Percentiles rank a stretch among this genome's conserved stretches.
phyloP scores from a whole-genome alignment of 2,888 invertebrate species.

The Neoaliturus tenellus region DNA sequence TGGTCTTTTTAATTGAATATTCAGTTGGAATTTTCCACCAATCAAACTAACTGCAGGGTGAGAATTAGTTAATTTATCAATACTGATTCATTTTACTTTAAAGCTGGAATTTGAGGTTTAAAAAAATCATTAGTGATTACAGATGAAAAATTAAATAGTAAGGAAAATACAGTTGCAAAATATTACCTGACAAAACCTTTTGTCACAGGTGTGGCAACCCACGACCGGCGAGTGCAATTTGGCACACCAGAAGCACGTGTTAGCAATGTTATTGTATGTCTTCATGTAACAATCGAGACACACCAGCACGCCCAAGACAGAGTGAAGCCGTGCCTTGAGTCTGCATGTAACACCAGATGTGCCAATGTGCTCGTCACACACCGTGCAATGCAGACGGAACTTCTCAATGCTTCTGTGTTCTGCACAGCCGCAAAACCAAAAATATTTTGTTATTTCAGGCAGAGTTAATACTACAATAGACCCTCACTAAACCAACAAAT shows the following conservation, averaged over 20 bases:
- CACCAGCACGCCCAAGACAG: background rate
- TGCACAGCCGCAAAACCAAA: too few relatives aligned
- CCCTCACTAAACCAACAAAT: too few relatives aligned
- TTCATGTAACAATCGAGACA: background rate
- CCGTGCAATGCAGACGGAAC: conserved; percentile 41
- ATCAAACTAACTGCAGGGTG: too few relatives aligned
- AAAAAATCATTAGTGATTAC: too few relatives aligned
- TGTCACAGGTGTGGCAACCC: background rate
- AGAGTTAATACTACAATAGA: too few relatives aligned
- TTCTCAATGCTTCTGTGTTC: conserved; percentile 23
- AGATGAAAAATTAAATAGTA: too few relatives aligned
- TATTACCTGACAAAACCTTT: background rate
- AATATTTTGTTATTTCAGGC: too few relatives aligned
- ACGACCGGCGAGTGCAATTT: background rate
- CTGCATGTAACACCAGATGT: background rate
- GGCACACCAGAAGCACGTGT: background rate
- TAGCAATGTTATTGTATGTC: background rate
- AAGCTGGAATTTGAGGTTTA: too few relatives aligned
- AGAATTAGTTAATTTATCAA: too few relatives aligned
- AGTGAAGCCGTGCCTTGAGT: background rate
- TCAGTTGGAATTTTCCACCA: too few relatives aligned
- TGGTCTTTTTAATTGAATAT: too few relatives aligned
- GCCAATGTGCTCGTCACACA: conserved; percentile 33
- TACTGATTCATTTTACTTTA: too few relatives aligned
- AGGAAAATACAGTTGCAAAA: background rate